Percentiles rank a stretch among this genome's conserved stretches.
Evolutionary conservation across 1,140 invertebrate species (phyloP).

Genomic region (Drosophila insularis): DNA sequence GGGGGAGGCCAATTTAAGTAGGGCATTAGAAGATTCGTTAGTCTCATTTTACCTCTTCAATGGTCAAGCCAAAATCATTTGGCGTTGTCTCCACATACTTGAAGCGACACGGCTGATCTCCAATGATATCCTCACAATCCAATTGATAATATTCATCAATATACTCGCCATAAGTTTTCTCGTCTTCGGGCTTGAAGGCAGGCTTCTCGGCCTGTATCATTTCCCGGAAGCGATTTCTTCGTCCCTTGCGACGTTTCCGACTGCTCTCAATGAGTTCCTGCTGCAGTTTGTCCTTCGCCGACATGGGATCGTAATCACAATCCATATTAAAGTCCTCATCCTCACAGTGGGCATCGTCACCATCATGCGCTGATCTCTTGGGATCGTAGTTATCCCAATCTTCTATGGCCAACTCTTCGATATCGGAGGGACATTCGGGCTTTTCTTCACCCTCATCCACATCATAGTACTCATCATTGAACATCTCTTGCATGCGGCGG

Average conservation of each 20-base stretch:
- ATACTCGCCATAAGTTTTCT: conserved; percentile 93
- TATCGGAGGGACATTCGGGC: conserved; percentile 90
- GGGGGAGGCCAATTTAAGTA: no score
- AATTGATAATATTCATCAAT: conserved; percentile 97
- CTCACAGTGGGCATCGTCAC: conserved; percentile 86
- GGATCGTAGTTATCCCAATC: conserved; percentile 89
- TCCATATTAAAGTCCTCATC: conserved; percentile 95
- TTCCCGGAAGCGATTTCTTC: conserved; percentile 88
- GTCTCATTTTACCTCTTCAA: conserved; percentile 89
- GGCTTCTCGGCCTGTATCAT: conserved; percentile 89
- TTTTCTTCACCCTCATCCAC: conserved; percentile 88
- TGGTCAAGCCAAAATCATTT: conserved; percentile 95
- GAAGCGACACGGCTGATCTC: conserved; percentile 94
- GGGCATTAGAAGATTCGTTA: no score
- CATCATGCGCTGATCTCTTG: conserved; percentile 45
- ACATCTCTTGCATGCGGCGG: conserved; percentile 92
- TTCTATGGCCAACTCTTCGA: conserved; percentile 88
- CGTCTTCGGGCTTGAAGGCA: conserved; percentile 89
- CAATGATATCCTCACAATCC: conserved; percentile 97
- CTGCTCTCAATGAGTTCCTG: conserved; percentile 85
- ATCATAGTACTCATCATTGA: conserved; percentile 93
- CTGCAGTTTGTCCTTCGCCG: conserved; percentile 83
- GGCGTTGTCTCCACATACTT: conserved; percentile 95
- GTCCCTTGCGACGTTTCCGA: conserved; percentile 85
- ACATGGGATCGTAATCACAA: conserved; percentile 89